A percentile compares a stretch with the other conserved stretches of the same genome.
Conservation (phyloP, 2,113 vertebrate species). For the Piprites chloris region DNA sequence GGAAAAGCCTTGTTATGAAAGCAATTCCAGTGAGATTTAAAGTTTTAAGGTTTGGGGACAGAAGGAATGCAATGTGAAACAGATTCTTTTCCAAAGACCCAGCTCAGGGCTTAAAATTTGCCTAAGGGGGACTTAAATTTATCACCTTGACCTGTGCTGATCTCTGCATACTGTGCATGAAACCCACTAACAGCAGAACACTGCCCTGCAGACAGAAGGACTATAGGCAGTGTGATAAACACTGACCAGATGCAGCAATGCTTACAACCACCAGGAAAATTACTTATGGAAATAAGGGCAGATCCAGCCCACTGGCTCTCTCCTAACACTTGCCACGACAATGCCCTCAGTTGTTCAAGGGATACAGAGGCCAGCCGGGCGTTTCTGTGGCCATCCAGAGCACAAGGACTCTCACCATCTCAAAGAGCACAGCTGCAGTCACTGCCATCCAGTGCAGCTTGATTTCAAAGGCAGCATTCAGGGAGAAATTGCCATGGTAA, state of each 20-base stretch:
- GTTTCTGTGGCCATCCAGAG: background rate
- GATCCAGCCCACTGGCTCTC: background rate
- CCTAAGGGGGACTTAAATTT: background rate
- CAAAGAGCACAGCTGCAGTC: slow-evolving; percentile 93
- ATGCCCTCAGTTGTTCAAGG: fast-evolving
- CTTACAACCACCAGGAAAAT: background rate
- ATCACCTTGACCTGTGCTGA: background rate
- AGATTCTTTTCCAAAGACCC: background rate
- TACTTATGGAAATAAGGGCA: background rate
- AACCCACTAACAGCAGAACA: background rate
- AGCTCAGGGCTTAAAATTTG: background rate
- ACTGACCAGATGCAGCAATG: background rate
- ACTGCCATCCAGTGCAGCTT: slow-evolving; percentile 99
- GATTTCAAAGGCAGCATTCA: slow-evolving; percentile 90
- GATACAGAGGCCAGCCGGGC: background rate
- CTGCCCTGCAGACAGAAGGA: background rate
- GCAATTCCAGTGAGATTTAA: background rate
- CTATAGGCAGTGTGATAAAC: background rate
- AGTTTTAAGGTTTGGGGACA: background rate
- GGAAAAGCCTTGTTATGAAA: background rate
- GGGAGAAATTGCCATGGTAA: slow-evolving; percentile 95
- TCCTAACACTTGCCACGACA: background rate
- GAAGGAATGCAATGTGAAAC: background rate
- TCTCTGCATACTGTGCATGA: background rate
- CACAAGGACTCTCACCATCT: slow-evolving; percentile 84